Conservation (phyloP, 2,797 vertebrate species). For the Iguana delicatissima region DNA sequence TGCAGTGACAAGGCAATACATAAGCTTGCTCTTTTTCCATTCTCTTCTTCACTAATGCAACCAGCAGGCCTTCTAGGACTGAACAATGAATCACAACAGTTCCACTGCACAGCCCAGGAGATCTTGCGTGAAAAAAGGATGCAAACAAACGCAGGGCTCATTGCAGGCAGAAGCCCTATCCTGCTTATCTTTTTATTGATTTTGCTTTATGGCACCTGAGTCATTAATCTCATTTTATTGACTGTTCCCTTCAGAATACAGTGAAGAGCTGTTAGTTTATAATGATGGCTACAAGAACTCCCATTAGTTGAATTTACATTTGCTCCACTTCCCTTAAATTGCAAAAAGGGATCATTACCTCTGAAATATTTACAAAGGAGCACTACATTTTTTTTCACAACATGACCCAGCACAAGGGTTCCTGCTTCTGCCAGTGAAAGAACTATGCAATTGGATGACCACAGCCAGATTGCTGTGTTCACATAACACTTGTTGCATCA, state of each 20-base stretch:
- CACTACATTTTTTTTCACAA: not conserved
- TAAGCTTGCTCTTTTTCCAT: not conserved
- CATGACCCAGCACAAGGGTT: too few species aligned
- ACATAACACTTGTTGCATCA: too few species aligned
- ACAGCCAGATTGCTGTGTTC: too few species aligned
- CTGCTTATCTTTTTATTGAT: conserved; percentile 28
- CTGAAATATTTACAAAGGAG: conserved; percentile 30
- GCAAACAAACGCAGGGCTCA: not conserved
- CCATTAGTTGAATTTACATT: conserved; percentile 41
- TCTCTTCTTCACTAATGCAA: not conserved
- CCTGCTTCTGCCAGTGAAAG: not conserved
- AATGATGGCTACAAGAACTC: conserved; percentile 21
- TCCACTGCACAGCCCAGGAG: not conserved
- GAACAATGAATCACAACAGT: not conserved
- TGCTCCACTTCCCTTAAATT: conserved; percentile 39
- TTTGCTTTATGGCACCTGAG: conserved; percentile 23
- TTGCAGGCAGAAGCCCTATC: not conserved
- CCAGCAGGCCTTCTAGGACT: not conserved
- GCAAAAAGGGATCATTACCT: conserved; percentile 33
- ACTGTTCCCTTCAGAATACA: conserved; percentile 35
- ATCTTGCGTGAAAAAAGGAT: not conserved
- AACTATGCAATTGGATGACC: not conserved
- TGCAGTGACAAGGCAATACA: not conserved
- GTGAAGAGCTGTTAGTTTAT: conserved; percentile 33
- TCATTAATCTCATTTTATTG: conserved; percentile 22